phyloP scores from a whole-genome alignment of 2,113 vertebrate species.

The Hyperopisus bebe region DNA sequence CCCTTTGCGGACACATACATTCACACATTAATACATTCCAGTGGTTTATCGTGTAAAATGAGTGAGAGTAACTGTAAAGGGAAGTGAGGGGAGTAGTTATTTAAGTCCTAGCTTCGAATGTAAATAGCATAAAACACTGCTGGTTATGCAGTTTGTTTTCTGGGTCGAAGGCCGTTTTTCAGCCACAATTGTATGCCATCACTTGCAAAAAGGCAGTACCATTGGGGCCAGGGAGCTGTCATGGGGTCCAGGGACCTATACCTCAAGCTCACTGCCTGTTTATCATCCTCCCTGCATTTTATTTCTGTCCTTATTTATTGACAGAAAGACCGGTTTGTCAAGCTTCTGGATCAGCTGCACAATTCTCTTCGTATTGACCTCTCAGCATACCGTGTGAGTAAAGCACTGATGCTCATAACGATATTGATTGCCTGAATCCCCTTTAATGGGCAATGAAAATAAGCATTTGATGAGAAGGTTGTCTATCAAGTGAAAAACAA shows the following conservation, averaged over 20 bases:
- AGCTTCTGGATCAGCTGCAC: conserved; percentile 93
- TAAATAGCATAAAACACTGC: not conserved
- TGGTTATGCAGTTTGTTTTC: not conserved
- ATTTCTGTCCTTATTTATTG: not conserved
- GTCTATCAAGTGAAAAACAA: not conserved
- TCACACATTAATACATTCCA: not conserved
- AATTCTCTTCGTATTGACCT: conserved; percentile 96
- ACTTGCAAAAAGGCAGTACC: not conserved
- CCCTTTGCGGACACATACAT: too few species aligned
- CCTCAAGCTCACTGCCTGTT: not conserved
- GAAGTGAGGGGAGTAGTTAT: not conserved
- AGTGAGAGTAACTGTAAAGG: not conserved
- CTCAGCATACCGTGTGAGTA: conserved; percentile 88
- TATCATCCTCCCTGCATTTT: not conserved
- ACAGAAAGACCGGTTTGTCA: conserved; percentile 92
- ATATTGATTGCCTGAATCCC: not conserved
- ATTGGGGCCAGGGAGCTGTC: not conserved
- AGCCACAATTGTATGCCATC: not conserved
- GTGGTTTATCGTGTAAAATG: not conserved
- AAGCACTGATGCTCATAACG: not conserved
- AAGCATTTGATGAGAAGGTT: not conserved
- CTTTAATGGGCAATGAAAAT: not conserved
- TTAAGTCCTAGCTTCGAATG: not conserved
- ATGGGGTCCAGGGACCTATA: not conserved
- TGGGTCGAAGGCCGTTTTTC: too few species aligned